Conservation (phyloP, 2,113 vertebrate genomes). For the Burhinus oedicnemus region DNA sequence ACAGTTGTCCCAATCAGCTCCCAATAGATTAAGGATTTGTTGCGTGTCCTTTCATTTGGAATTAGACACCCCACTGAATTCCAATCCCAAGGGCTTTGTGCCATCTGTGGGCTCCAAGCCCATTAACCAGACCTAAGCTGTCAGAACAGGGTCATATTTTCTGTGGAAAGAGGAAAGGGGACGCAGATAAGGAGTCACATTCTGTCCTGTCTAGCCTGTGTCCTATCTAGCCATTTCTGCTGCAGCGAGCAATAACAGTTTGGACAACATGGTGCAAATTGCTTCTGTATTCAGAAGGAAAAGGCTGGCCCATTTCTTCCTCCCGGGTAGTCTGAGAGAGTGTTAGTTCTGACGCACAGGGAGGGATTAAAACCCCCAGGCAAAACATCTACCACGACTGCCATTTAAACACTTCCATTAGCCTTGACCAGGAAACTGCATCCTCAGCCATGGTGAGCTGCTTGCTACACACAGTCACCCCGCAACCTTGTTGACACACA, state of each 20-base stretch:
- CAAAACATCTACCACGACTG: neutral
- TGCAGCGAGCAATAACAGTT: neutral
- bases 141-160: neutral
- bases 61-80: conserved; percentile 23
- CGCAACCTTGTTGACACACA: neutral
- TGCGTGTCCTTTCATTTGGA: conserved; percentile 19
- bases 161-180: neutral
- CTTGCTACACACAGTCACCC: neutral
- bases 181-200: neutral
- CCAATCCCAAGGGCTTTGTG: neutral
- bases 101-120: conserved; percentile 44
- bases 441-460: neutral
- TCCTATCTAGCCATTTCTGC: neutral
- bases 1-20: conserved; percentile 35
- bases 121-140: conserved; percentile 15
- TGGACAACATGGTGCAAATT: neutral
- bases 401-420: neutral
- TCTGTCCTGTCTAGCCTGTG: neutral
- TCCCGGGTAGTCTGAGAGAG: neutral
- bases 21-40: conserved; percentile 54
- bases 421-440: neutral
- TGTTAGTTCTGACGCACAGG: neutral
- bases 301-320: neutral
- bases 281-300: neutral
- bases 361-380: neutral